A percentile compares a stretch with the other conserved stretches of the same genome.
Evolutionary conservation across 2,113 vertebrate genomes (phyloP).

Genomic region (Axis porcinus): DNA sequence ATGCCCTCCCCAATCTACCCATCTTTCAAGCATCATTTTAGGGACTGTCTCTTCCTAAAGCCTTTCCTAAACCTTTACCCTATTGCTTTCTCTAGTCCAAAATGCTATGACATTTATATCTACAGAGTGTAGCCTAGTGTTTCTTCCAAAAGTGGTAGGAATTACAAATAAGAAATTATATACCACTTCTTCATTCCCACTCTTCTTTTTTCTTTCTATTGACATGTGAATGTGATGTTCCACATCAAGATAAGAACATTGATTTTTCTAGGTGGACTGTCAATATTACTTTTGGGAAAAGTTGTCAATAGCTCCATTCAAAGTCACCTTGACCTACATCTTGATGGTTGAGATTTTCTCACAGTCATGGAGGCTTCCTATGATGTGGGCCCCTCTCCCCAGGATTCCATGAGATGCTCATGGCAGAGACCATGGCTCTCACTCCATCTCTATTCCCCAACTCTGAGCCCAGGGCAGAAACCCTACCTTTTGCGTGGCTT

Average conservation of each 20-base stretch:
- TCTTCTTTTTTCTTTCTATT: background rate
- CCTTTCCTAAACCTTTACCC: background rate
- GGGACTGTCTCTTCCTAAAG: background rate
- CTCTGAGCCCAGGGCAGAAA: background rate
- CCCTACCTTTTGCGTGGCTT: background rate
- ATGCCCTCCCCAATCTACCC: background rate
- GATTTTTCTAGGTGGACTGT: background rate
- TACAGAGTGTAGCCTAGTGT: background rate
- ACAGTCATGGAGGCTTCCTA: background rate
- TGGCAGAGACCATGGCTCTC: background rate
- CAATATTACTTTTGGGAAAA: background rate
- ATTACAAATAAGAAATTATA: background rate
- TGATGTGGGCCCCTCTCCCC: background rate
- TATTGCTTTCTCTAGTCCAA: background rate
- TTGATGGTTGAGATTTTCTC: background rate
- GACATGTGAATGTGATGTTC: background rate
- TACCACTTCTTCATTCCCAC: background rate
- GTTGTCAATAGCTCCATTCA: background rate
- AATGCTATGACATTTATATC: background rate
- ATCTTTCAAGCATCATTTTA: background rate
- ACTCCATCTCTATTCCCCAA: background rate
- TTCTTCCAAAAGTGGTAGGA: background rate
- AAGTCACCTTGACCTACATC: background rate
- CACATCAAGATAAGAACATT: background rate
- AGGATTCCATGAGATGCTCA: accelerated